Evolutionary conservation across 2,113 vertebrate species (phyloP), one percentile per base, ranked within the genome.

Genomic region (Callaeas wilsoni): DNA sequence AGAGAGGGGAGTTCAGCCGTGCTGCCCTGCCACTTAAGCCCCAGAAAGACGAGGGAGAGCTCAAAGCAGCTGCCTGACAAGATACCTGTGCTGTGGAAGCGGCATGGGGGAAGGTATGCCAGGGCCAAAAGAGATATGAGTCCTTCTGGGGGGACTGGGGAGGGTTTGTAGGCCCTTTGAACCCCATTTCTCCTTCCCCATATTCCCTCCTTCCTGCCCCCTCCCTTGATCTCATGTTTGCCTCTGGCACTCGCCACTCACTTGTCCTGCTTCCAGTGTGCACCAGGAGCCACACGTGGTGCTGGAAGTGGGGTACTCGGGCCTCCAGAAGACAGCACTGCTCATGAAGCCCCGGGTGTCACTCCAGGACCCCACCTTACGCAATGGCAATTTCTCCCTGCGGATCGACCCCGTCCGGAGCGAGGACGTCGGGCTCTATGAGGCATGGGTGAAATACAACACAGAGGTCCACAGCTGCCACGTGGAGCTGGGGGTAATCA

Each of bases 11-110:
- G 65, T 23, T 80, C 89, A 7, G 97, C 77, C 0, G 14, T 87
- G 56, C 97, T 98, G 70, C 98, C 98, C 41, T 98, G 98, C 62
- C 75, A 70, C 50, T 62, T 92, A 63, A 79, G 37, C 29, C 55
- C 57, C 52, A 57, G 53, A 32, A 80, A 46, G 75, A 21, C 0
- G 4, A 12, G 19, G 33, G 89, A 62, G 64, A 91, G 27, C 44
- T 35, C 35, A 29, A 84, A 89, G 56, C 68, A 73, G 7, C 76
- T 89, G 37, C 73, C 67, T 33, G 81, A 95, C 44, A 88, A 69
- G 86, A 92, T 37, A 44, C 85, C 83, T 0, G 33, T 97, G 65
- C 70, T 69, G 56, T 97, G 97, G 97, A 94, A 90, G 62, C 52
- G 92, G 7, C 63, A 77, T 2, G 63, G 92, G 29, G 41, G 65